phyloP scores from a whole-genome alignment of 1,140 invertebrate genomes.

The Chymomyza costata region DNA sequence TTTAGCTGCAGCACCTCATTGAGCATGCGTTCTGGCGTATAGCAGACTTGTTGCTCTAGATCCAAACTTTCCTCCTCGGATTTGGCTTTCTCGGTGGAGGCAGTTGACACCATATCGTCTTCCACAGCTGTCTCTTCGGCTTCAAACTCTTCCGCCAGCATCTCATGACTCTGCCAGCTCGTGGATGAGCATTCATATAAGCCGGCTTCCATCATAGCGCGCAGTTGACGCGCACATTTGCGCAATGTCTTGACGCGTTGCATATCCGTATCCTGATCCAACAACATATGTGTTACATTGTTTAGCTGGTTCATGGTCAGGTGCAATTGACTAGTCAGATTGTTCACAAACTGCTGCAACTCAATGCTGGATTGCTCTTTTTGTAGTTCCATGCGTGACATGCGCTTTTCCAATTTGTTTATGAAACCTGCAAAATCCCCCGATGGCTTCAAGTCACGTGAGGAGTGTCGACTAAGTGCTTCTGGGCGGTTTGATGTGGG shows the following conservation, averaged over 20 bases:
- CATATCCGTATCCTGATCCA: conserved; percentile 48
- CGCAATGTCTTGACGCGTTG: conserved; percentile 36
- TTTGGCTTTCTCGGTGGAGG: conserved; percentile 27
- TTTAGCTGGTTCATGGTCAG: conserved; percentile 61
- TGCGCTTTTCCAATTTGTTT: conserved; percentile 31
- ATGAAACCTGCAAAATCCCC: no score
- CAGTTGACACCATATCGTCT: conserved; percentile 6
- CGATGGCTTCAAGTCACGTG: no score
- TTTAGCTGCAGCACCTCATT: conserved; percentile 55
- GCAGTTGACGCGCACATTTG: conserved; percentile 38
- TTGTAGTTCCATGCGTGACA: conserved; percentile 45
- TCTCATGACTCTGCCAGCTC: conserved; percentile 43
- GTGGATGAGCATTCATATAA: conserved; percentile 34
- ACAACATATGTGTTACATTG: conserved; percentile 48
- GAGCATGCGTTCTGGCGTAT: conserved; percentile 51
- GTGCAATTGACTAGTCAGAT: conserved; percentile 43
- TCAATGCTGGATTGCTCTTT: conserved; percentile 44
- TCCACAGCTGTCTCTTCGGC: conserved; percentile 28
- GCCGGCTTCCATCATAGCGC: conserved; percentile 29
- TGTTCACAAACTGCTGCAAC: conserved; percentile 7
- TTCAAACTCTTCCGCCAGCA: conserved; percentile 8
- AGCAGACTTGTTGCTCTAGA: conserved; percentile 49
- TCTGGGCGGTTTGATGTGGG: conserved; percentile 15
- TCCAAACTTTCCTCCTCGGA: conserved; percentile 40
- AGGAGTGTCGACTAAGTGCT: no score